These are phyloP conservation scores for Epinephelus fuscoguttatus DNA, from an alignment of 2,113 vertebrate species.

Conservation along the genomic window DNA sequence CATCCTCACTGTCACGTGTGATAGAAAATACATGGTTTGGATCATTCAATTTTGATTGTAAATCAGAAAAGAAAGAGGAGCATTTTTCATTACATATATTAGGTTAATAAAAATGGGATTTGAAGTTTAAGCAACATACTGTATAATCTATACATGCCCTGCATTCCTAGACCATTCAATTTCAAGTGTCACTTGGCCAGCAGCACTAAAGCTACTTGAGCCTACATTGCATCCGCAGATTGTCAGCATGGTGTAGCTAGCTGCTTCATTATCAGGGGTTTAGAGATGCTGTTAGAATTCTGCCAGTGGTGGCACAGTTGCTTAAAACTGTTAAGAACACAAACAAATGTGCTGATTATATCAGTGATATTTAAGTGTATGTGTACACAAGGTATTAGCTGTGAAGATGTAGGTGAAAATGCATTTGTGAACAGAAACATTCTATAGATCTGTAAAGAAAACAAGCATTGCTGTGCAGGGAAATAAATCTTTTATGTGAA, in stretches of 20 bases:
- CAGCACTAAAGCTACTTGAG: background rate
- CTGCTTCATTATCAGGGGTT: background rate
- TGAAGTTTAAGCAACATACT: background rate
- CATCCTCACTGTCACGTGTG: background rate
- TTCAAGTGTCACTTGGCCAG: background rate
- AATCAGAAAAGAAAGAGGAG: background rate
- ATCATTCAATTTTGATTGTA: background rate
- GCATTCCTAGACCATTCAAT: background rate
- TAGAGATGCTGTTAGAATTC: background rate
- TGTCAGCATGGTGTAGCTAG: background rate
- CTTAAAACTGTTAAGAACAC: background rate
- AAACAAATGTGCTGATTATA: background rate
- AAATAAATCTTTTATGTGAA: conserved; percentile 1
- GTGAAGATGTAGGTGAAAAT: conserved; percentile 2
- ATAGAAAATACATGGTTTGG: background rate
- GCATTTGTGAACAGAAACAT: background rate
- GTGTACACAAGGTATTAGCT: background rate
- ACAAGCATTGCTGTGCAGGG: background rate
- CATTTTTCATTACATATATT: background rate
- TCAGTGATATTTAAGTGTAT: background rate
- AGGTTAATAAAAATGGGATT: background rate
- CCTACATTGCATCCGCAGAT: background rate
- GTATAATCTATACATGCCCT: background rate
- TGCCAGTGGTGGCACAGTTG: background rate
- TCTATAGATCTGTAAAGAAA: conserved; percentile 13